Evolutionary conservation across 2,797 vertebrate genomes (phyloP).

Genomic region (Moxostoma hubbsi): DNA sequence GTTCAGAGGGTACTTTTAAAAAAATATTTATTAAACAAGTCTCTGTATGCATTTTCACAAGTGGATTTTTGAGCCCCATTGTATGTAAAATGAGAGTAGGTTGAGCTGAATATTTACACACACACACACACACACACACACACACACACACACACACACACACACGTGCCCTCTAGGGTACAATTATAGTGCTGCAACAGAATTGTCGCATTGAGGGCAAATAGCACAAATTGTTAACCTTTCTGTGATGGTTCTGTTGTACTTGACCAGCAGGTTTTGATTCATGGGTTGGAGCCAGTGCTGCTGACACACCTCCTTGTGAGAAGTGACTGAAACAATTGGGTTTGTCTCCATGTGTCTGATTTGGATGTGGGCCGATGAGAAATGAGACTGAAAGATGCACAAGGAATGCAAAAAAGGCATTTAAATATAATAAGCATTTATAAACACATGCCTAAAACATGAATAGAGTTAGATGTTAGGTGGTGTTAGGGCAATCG

Average conservation of each 20-base stretch:
- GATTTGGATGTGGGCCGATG: constrained; percentile 61
- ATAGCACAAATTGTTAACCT: constrained; percentile 57
- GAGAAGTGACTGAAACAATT: constrained; percentile 60
- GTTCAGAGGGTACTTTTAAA: no score
- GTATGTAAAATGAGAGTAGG: no score
- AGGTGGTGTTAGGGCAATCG: neutral
- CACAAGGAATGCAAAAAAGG: neutral
- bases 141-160: no score
- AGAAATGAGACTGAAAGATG: constrained; percentile 35
- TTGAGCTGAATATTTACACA: no score
- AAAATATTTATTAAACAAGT: no score
- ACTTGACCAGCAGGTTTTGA: constrained; percentile 73
- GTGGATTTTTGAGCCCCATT: no score
- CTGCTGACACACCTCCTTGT: constrained; percentile 66
- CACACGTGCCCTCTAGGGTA: neutral
- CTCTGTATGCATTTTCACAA: no score
- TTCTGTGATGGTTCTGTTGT: constrained; percentile 71
- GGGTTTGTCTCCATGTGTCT: constrained; percentile 60
- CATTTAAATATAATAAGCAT: neutral
- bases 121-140: no score
- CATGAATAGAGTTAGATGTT: neutral
- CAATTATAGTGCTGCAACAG: neutral
- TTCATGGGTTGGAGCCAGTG: constrained; percentile 66
- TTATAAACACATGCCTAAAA: neutral
- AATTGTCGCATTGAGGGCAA: no score